Evolutionary conservation across 2,797 vertebrate genomes (phyloP).

Genomic region (Schizothorax lantsangensis): DNA sequence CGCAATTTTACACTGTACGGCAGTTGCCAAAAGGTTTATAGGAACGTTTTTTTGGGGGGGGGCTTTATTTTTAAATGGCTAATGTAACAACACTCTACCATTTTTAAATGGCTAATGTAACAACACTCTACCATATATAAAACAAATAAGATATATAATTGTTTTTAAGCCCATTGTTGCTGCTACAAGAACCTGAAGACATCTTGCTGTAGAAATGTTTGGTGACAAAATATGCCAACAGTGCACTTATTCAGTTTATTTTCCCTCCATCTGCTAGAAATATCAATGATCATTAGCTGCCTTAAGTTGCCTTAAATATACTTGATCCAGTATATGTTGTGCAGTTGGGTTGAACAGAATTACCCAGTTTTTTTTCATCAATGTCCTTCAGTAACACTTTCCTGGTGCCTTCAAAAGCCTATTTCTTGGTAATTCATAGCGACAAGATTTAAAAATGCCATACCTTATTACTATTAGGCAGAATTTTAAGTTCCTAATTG

Average conservation of each 20-base stretch:
- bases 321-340: not conserved
- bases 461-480: not conserved
- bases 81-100: not conserved
- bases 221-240: not conserved
- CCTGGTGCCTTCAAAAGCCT: no score
- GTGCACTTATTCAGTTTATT: not conserved
- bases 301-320: not conserved
- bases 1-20: not conserved
- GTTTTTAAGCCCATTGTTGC: no score
- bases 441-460: not conserved
- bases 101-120: conserved; percentile 1
- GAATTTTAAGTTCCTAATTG: not conserved
- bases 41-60: not conserved
- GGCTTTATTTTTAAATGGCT: conserved; percentile 2
- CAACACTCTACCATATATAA: not conserved
- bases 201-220: not conserved
- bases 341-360: not conserved
- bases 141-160: not conserved
- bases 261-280: conserved; percentile 29
- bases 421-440: not conserved
- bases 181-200: not conserved
- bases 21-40: not conserved
- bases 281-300: conserved; percentile 7
- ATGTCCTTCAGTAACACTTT: not conserved
- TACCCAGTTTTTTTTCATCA: not conserved